Conservation (phyloP, 2,797 vertebrate genomes). For the Heliangelus exortis region DNA sequence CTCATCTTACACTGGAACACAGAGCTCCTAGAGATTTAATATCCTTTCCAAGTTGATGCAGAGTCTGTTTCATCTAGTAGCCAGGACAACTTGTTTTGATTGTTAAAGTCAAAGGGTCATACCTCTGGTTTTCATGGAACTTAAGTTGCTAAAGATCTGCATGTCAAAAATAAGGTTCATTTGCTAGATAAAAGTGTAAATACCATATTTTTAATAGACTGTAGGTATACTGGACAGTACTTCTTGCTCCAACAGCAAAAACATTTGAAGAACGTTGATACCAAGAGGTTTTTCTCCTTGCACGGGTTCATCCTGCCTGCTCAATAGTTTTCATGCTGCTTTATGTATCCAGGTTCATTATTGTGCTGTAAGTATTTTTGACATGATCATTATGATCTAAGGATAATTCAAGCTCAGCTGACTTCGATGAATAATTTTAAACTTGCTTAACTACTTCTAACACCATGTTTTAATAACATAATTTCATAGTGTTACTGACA, state of each 20-base stretch:
- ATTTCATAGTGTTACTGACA: neutral
- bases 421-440: neutral
- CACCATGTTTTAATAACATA: neutral
- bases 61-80: neutral
- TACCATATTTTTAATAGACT: neutral
- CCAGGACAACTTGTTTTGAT: neutral
- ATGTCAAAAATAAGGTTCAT: neutral
- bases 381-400: neutral
- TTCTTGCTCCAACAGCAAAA: neutral
- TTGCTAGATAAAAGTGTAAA: neutral
- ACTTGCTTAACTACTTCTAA: neutral
- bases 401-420: neutral
- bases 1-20: slow-evolving; percentile 99
- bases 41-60: slow-evolving; percentile 85
- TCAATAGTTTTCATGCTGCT: neutral
- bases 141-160: neutral
- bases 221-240: neutral
- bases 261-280: neutral
- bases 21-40: slow-evolving; percentile 99
- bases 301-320: neutral
- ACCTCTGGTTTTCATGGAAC: neutral
- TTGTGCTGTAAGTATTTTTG: neutral
- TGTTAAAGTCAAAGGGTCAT: neutral
- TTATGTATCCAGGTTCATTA: neutral
- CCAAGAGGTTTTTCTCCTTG: neutral